phyloP scores from a whole-genome alignment of 1,140 invertebrate genomes.

The Belonocnema kinseyi region DNA sequence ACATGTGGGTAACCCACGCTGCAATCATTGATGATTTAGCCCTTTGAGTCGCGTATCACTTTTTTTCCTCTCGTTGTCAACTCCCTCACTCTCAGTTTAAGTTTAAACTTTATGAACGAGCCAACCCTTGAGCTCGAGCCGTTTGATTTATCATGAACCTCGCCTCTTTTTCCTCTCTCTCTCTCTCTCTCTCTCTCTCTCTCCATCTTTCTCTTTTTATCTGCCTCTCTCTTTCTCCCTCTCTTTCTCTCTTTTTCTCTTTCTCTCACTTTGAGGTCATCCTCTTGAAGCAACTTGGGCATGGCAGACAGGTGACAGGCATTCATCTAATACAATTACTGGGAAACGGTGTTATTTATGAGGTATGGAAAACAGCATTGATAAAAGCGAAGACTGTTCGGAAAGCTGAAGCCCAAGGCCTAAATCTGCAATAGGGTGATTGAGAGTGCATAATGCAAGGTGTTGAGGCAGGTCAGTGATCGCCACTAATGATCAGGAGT shows the following conservation, averaged over 20 bases:
- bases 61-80: slow-evolving; percentile 45
- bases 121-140: slow-evolving; percentile 52
- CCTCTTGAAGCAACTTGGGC: slow-evolving; percentile 29
- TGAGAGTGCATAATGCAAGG: slow-evolving; percentile 69
- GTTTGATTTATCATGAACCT: slow-evolving; percentile 59
- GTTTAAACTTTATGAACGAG: slow-evolving; percentile 33
- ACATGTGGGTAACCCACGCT: slow-evolving; percentile 47
- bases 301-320: slow-evolving; percentile 56
- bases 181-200: background rate
- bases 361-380: slow-evolving; percentile 56
- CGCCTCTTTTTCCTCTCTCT: slow-evolving; percentile 32
- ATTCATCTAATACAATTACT: slow-evolving; percentile 73
- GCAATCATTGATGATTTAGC: slow-evolving; percentile 61
- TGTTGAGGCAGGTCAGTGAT: slow-evolving; percentile 66
- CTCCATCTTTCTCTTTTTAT: background rate
- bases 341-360: slow-evolving; percentile 67
- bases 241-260: too few relatives aligned
- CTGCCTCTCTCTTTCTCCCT: background rate
- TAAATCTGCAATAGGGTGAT: slow-evolving; percentile 57
- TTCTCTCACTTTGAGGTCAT: slow-evolving; percentile 10
- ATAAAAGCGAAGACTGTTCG: slow-evolving; percentile 43
- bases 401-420: slow-evolving; percentile 12
- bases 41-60: slow-evolving; percentile 36
- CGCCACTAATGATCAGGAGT: slow-evolving; percentile 67
- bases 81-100: slow-evolving; percentile 32